Evolutionary conservation across 2,888 invertebrate genomes (phyloP), one percentile per base, ranked within the genome.

Genomic region (Napeogenes inachia): DNA sequence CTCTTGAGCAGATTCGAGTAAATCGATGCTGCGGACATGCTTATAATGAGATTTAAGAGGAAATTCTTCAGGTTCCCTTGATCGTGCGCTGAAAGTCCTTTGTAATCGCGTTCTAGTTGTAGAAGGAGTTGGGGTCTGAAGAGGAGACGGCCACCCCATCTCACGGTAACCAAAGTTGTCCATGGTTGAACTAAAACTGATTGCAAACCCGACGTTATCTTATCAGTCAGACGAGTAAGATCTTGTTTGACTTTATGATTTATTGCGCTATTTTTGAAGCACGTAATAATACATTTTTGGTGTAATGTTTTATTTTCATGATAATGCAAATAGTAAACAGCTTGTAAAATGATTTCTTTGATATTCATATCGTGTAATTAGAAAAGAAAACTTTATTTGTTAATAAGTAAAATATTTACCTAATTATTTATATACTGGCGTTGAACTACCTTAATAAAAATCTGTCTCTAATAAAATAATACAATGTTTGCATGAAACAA

Each of bases 91-190:
- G 70, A 87, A 84, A 75, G 91, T 92, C 71, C 82, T 78, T 13
- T 79, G 73, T 35, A 85, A 73, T 2, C 87, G 80, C 2, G 82
- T 77, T 64, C 86, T 77, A 0, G 80, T 74, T 0, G 85, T 78
- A 2, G 82, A 78, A 2, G 78, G 75, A 13, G 77, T 70, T 3
- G 87, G 85, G 0, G 85, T 83, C 61, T 86, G 85, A 0, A 84
- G 75, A 13, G 85, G 81, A 54, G 85, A 78, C 64, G 87, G 82
- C 85, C 89, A 88, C 73, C 92, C 92, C 88, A 93, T 92, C 66
- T 90, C 90, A 76, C 89, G 88, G 78, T 93, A 93, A 73, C 93
- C 93, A 78, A 93, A 92, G 91, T 93, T 93, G 85, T 93, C 93
- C 93, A 93, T 88, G 72, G 81, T 73, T 69, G 69, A 73, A 73